Evolutionary conservation across 1,140 invertebrate species (phyloP), one percentile per base, ranked within the genome.

Genomic region (Neodiprion lecontei): DNA sequence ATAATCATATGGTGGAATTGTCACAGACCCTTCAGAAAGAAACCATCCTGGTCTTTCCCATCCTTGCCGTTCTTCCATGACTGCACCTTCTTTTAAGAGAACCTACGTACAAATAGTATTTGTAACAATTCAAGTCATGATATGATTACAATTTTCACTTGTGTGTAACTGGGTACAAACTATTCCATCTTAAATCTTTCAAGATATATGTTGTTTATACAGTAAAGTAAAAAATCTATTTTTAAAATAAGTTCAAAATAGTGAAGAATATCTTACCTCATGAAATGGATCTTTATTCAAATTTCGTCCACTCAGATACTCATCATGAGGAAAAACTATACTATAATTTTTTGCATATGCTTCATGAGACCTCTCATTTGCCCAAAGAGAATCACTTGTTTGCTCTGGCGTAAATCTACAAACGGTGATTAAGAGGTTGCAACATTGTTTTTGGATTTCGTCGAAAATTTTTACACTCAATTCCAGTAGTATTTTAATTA

Each of bases 11-110:
- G 89, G 85, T 7, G 89, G 84, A 48, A 94, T 89, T 8, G 90
- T 83, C 70, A 82, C 85, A n/a, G 66, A 84, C 88, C 88, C 66
- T 89, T 89, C 73, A 90, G 82, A 78, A 88, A 93, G 82, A 91
- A 95, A 93, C 91, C 91, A 93, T 0, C 93, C 95, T 0, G 96
- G 95, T 77, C 96, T 85, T 85, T 97, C 96, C 94, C 95, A 97
- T 0, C 96, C 95, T 74, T 95, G 94, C 12, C 94, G 90, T 81
- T 96, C 92, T 85, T 97, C 94, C 93, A 95, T 97, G 17, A 97
- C 91, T 9, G 95, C 96, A 2, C 95, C 95, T 69, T 89, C 87
- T 9, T 93, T 90, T 66, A 93, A 82, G 49, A 96, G 82, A 75
- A 91, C 87, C 89, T 74, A 17, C 48, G 14, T 73, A 21, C 21